Evolutionary conservation across 2,888 invertebrate species (phyloP).

Genomic region (Diaprepes abbreviatus): DNA sequence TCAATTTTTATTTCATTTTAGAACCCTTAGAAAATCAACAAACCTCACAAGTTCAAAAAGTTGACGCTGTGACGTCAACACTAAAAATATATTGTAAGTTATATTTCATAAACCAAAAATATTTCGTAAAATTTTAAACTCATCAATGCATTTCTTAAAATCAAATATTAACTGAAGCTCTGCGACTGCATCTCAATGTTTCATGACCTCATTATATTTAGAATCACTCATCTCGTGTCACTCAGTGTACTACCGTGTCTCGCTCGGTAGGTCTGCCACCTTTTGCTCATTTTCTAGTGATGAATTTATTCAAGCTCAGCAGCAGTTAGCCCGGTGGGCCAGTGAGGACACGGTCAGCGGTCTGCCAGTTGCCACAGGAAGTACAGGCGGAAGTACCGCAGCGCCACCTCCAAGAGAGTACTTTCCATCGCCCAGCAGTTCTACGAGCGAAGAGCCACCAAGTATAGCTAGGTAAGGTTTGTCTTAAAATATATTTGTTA

Average conservation of each 20-base stretch:
- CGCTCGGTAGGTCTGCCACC: constrained; percentile 43
- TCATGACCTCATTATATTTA: neutral
- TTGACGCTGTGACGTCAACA: too few species aligned
- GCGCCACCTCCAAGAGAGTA: constrained; percentile 69
- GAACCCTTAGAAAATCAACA: too few species aligned
- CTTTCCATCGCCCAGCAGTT: constrained; percentile 72
- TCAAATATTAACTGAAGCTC: neutral
- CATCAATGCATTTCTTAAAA: neutral
- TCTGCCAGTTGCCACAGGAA: constrained; percentile 65
- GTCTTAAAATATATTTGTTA: too few species aligned
- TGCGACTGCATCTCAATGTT: neutral
- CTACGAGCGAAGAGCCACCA: constrained; percentile 71
- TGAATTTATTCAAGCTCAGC: constrained; percentile 98
- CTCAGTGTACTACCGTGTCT: constrained; percentile 46
- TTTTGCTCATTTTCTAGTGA: constrained; percentile 80
- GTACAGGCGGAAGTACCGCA: constrained; percentile 66
- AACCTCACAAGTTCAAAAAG: too few species aligned
- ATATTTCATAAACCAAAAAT: too few species aligned
- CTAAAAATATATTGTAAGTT: too few species aligned
- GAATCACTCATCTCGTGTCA: constrained; percentile 21
- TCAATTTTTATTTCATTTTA: too few species aligned
- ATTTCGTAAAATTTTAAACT: too few species aligned
- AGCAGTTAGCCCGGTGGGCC: constrained; percentile 95
- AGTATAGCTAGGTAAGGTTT: constrained; percentile 68
- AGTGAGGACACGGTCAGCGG: constrained; percentile 79